Evolutionary conservation across 2,797 vertebrate genomes (phyloP).

Genomic region (Streptopelia turtur): DNA sequence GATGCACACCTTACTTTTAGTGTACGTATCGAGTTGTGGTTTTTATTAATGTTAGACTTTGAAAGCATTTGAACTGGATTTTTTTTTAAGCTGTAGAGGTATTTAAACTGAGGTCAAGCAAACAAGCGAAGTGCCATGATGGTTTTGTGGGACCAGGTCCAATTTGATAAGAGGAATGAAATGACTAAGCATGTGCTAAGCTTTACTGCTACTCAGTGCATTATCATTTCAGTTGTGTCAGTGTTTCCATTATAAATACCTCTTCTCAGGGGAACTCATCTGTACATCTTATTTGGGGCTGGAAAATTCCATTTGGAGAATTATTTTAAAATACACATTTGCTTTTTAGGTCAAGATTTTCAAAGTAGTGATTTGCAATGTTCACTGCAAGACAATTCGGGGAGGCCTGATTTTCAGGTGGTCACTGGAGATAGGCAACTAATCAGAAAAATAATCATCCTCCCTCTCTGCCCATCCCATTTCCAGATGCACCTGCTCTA

Average conservation of each 20-base stretch:
- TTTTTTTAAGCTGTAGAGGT: not conserved
- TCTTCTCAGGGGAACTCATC: constrained; percentile 45
- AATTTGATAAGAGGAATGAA: constrained; percentile 32
- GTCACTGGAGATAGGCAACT: constrained; percentile 7
- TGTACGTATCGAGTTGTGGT: not conserved
- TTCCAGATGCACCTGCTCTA: constrained; percentile 22
- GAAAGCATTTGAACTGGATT: not conserved
- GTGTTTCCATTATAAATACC: constrained; percentile 52
- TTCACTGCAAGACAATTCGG: not conserved
- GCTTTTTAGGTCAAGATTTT: constrained; percentile 60
- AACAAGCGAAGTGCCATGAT: not conserved
- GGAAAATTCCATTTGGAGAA: constrained; percentile 59
- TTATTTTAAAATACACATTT: constrained; percentile 57
- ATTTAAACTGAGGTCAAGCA: constrained; percentile 1
- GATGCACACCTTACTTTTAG: not conserved
- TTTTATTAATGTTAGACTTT: not conserved
- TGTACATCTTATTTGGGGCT: constrained; percentile 29
- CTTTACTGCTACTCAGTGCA: not conserved
- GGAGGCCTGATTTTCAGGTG: constrained; percentile 37
- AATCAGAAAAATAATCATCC: not conserved
- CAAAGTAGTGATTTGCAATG: not conserved
- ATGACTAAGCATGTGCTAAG: constrained; percentile 34
- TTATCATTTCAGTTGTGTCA: constrained; percentile 49
- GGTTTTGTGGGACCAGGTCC: not conserved
- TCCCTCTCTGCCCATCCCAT: not conserved